Evolutionary conservation across 2,113 vertebrate genomes (phyloP), one percentile per base, ranked within the genome.

Genomic region (Taurulus bubalis): DNA sequence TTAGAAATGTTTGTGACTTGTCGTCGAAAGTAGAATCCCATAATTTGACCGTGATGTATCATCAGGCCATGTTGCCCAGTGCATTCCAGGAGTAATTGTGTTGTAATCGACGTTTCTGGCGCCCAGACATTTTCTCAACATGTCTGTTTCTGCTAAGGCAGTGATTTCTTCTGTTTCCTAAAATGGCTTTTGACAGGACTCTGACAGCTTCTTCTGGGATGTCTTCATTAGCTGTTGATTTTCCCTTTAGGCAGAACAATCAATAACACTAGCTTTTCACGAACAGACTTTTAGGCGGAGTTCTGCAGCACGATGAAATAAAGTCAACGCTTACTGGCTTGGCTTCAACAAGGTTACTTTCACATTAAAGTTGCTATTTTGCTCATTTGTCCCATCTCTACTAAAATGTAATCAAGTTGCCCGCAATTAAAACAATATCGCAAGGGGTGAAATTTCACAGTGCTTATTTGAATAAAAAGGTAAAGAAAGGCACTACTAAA

Each of bases 151-250:
- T 11, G 18, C 55, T 80, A 36, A 12, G 24, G 7, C 24, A 20
- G n/a, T 14, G 36, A 47, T 77, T 69, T 56, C 22, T 14, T 68
- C 40, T 15, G n/a, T 53, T 81, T 64, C 16, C 6, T 4, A 6
- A 47, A 78, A 62, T 74, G 7, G 3, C 26, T 51, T 83, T 81
- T 84, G 65, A 78, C 84, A 80, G 63, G 36, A 22, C 14, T 53
- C 45, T 30, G 24, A 66, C 16, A 75, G 68, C 56, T 10, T 79
- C 55, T 58, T 34, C 55, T 15, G 1, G 30, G 1, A 22, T 80
- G 42, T 71, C 53, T 58, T 71, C 70, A 60, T 80, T 75, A 70
- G 74, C 40, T 51, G 64, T 56, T 83, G 63, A 59, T 74, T 74
- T 65, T 42, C 64, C 38, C 84, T 59, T 38, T 28, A 64, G 71